phyloP scores from a whole-genome alignment of 2,797 vertebrate genomes.

The Pampus argenteus region DNA sequence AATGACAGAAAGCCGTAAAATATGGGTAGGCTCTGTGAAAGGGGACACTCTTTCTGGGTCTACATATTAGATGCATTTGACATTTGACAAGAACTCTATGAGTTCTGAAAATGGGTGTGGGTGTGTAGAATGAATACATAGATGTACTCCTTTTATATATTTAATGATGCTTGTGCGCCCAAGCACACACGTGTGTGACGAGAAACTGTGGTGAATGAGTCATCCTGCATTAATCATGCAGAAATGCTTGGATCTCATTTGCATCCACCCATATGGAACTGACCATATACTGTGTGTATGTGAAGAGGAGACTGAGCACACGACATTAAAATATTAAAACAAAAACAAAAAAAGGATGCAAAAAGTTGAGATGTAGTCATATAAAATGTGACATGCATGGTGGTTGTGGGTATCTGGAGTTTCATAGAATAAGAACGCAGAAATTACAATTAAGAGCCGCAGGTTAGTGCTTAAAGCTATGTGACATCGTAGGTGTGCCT shows the following conservation, averaged over 20 bases:
- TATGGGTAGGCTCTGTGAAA: conserved; percentile 56
- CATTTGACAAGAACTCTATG: conserved; percentile 55
- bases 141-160: conserved; percentile 48
- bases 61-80: conserved; percentile 57
- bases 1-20: conserved; percentile 75
- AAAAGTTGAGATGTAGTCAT: conserved; percentile 53
- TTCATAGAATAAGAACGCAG: conserved; percentile 61
- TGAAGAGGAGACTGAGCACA: conserved; percentile 40
- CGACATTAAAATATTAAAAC: conserved; percentile 36
- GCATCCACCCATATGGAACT: conserved; percentile 43
- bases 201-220: conserved; percentile 53
- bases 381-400: conserved; percentile 36
- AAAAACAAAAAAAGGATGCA: conserved; percentile 34
- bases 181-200: conserved; percentile 24
- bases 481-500: conserved; percentile 47
- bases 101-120: conserved; percentile 40
- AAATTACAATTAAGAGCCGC: conserved; percentile 66
- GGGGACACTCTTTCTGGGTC: conserved; percentile 59
- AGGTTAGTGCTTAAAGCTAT: conserved; percentile 58
- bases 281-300: conserved; percentile 29
- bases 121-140: conserved; percentile 45
- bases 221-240: conserved; percentile 60
- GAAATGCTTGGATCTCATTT: conserved; percentile 53
- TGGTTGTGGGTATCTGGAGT: conserved; percentile 58
- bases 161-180: conserved; percentile 36